phyloP scores from a whole-genome alignment of 1,140 invertebrate genomes.

The Bombus confusus region DNA sequence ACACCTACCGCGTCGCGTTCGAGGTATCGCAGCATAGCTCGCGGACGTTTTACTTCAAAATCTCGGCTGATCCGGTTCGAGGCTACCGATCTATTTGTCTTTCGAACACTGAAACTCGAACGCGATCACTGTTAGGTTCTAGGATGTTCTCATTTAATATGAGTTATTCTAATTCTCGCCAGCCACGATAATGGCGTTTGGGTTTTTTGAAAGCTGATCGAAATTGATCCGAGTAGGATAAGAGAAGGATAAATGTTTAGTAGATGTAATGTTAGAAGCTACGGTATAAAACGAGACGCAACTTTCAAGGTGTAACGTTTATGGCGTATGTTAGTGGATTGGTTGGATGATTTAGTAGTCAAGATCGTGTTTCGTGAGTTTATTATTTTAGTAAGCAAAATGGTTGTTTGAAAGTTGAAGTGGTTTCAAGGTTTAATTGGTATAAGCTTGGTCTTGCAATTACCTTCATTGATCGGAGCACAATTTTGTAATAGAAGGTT shows the following conservation, averaged over 20 bases:
- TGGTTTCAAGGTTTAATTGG: not conserved
- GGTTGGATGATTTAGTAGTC: not conserved
- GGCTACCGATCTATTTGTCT: slow-evolving; percentile 35
- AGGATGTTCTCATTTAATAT: slow-evolving; percentile 9
- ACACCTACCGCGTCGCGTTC: slow-evolving; percentile 19
- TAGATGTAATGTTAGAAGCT: not conserved
- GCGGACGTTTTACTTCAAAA: slow-evolving; percentile 46
- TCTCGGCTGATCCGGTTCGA: slow-evolving; percentile 35
- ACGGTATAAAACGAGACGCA: not conserved
- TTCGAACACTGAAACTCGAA: not conserved
- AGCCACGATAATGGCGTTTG: not conserved
- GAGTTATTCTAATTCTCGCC: not conserved
- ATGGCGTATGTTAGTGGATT: not conserved
- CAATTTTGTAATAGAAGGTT: not conserved
- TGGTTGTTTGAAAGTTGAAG: not conserved
- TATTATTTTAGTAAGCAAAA: not conserved
- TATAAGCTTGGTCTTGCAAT: not conserved
- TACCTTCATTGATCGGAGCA: not conserved
- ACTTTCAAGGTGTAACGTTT: not conserved
- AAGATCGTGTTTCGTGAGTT: not conserved
- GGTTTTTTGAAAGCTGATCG: not conserved
- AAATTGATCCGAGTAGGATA: not conserved
- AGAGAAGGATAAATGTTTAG: not conserved
- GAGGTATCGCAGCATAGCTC: slow-evolving; percentile 45
- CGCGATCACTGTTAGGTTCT: not conserved